phyloP scores from a whole-genome alignment of 1,140 invertebrate species.

The Drosophila nannoptera region DNA sequence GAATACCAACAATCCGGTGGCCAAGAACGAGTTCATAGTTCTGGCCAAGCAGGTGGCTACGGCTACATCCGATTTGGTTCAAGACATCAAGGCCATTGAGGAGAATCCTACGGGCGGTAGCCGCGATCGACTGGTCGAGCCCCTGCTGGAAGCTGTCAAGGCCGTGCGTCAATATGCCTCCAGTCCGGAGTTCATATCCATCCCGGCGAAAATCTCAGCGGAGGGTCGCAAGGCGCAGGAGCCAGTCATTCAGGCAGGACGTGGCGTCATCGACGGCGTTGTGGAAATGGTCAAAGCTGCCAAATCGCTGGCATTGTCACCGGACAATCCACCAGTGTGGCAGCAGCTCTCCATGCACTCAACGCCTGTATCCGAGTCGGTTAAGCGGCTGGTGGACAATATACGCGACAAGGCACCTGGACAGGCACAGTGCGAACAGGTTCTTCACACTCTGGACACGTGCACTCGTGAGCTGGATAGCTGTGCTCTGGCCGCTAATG shows the following conservation, averaged over 20 bases:
- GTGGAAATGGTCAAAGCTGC: constrained; percentile 91
- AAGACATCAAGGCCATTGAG: constrained; percentile 96
- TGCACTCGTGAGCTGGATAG: constrained; percentile 92
- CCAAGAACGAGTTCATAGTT: constrained; percentile 98
- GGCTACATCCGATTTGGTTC: constrained; percentile 95
- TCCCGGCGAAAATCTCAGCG: constrained; percentile 93
- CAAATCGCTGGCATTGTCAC: constrained; percentile 92
- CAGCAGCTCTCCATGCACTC: constrained; percentile 95
- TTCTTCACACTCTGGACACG: constrained; percentile 87
- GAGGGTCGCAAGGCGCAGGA: constrained; percentile 89
- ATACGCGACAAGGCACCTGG: constrained; percentile 97
- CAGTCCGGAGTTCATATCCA: constrained; percentile 94
- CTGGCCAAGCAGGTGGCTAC: constrained; percentile 98
- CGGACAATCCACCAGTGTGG: constrained; percentile 95
- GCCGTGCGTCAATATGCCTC: constrained; percentile 95
- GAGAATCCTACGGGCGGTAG: constrained; percentile 87
- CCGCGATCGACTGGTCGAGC: constrained; percentile 88
- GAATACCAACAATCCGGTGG: constrained; percentile 94
- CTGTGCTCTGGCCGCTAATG: constrained; percentile 91
- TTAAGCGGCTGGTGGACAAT: constrained; percentile 94
- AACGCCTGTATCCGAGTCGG: constrained; percentile 96
- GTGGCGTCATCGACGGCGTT: constrained; percentile 82
- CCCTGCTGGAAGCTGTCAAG: constrained; percentile 94
- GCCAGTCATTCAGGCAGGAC: constrained; percentile 92
- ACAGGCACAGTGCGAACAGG: constrained; percentile 93